Percentiles rank a stretch among this genome's conserved stretches.
These are phyloP conservation scores for Psittacula derbiana DNA, from an alignment of 2,797 vertebrate genomes.

Conservation along the genomic window DNA sequence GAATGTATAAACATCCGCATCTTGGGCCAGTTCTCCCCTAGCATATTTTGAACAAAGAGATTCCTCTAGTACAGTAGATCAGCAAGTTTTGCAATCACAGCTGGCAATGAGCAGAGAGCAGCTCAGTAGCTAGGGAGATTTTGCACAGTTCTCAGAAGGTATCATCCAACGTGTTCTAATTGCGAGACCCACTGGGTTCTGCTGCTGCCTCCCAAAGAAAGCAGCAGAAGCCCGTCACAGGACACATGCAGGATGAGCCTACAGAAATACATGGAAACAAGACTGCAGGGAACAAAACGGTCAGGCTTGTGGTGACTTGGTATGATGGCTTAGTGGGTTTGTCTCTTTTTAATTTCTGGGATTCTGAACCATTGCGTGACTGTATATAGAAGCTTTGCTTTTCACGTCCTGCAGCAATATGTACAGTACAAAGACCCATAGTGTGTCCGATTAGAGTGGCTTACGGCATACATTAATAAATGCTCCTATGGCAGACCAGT, in stretches of 20 bases:
- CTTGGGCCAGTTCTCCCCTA: background rate
- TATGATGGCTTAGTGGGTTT: background rate
- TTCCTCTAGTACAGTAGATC: background rate
- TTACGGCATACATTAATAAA: background rate
- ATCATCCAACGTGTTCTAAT: background rate
- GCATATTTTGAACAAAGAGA: background rate
- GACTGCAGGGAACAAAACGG: background rate
- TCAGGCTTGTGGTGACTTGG: background rate
- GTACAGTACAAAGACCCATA: background rate
- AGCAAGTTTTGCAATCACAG: background rate
- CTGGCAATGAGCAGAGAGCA: background rate
- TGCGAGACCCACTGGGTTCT: background rate
- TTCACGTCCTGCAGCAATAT: conserved; percentile 9
- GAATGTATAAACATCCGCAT: background rate
- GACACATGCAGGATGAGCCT: background rate
- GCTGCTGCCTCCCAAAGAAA: background rate
- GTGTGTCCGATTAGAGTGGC: background rate
- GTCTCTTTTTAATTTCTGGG: background rate
- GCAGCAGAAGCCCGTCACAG: background rate
- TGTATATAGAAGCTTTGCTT: background rate
- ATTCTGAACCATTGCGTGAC: conserved; percentile 8
- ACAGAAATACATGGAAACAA: background rate
- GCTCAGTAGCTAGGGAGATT: background rate
- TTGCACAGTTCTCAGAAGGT: background rate
- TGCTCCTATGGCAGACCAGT: background rate